Evolutionary conservation across 2,113 vertebrate genomes (phyloP).

Genomic region (Chaetodon auriga): DNA sequence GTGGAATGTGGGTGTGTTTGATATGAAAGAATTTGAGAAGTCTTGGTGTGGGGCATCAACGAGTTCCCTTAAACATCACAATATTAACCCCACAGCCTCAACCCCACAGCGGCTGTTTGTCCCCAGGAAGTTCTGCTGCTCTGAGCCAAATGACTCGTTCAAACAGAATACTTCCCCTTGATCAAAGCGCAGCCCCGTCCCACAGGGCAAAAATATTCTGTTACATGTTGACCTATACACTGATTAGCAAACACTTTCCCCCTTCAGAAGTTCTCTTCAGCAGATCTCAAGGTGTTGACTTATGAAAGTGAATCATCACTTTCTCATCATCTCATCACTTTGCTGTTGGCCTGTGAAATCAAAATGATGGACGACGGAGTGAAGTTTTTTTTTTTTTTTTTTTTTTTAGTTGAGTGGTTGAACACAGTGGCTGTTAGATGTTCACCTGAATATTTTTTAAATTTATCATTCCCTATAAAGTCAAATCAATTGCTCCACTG

Average conservation of each 20-base stretch:
- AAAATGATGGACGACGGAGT: conserved; percentile 6
- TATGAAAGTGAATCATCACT: conserved; percentile 41
- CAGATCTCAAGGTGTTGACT: conserved; percentile 55
- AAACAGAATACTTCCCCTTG: conserved; percentile 80
- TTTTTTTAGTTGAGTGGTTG: neutral
- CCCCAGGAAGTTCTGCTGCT: conserved; percentile 63
- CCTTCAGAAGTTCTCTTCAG: conserved; percentile 63
- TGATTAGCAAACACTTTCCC: conserved; percentile 81
- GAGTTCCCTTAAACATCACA: conserved; percentile 72
- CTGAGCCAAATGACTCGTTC: conserved; percentile 80
- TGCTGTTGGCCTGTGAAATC: conserved; percentile 11
- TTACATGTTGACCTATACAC: conserved; percentile 80
- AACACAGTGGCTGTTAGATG: neutral
- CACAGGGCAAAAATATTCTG: conserved; percentile 78
- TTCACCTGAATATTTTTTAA: neutral
- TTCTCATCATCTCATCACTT: conserved; percentile 8
- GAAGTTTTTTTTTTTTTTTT: neutral
- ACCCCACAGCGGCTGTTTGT: conserved; percentile 46
- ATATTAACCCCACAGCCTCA: conserved; percentile 74
- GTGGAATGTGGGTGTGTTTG: conserved; percentile 30
- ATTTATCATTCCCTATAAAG: neutral
- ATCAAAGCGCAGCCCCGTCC: conserved; percentile 76
- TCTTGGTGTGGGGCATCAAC: conserved; percentile 47
- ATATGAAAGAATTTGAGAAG: conserved; percentile 47
- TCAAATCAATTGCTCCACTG: neutral